Evolutionary conservation across 2,797 vertebrate genomes (phyloP), one percentile per base, ranked within the genome.

Genomic region (Poliocrania exsul): DNA sequence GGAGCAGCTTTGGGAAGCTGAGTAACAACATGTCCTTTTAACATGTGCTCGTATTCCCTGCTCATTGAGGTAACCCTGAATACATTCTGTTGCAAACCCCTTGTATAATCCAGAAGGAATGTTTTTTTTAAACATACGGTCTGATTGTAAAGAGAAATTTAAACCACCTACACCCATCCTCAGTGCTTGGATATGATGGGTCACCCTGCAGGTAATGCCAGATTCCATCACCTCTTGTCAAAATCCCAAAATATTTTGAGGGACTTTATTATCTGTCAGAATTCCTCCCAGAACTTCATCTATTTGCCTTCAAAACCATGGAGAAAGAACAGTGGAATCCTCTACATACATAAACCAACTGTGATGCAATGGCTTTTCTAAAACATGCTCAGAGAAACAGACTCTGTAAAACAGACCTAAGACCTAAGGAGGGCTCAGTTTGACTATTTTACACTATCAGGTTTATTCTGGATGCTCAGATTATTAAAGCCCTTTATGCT

Each of bases 371-470:
- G 66, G 26, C 42, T 58, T 37, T 4, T 20, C 54, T 33, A 21
- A 72, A 86, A 19, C 33, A 0, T 0, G 2, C 26, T 25, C 46
- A 8, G 3, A 16, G 10, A 31, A n/a, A 18, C 1, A n/a, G 1
- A 12, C 24, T 11, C 29, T 9, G 25, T 16, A 12, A 49, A 75
- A 29, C 19, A 15, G n/a, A n/a, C n/a, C n/a, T n/a, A n/a, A 46
- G 35, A 47, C 3, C 69, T 11, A 13, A 7, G 37, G 24, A 6
- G 0, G 8, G 51, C 38, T 67, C 21, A 4, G 7, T 4, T 72
- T 62, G 17, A n/a, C 31, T 46, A 50, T 49, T 37, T 79, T 9
- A 35, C 49, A 19, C 19, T n/a, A 47, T 13, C 33, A 62, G 42
- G 53, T 42, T 85, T 66, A 15, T 51, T 54, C 74, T 62, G 60